Base-by-base conservation (phyloP, 2,797 vertebrate genomes). In the Cynopterus sphinx region DNA sequence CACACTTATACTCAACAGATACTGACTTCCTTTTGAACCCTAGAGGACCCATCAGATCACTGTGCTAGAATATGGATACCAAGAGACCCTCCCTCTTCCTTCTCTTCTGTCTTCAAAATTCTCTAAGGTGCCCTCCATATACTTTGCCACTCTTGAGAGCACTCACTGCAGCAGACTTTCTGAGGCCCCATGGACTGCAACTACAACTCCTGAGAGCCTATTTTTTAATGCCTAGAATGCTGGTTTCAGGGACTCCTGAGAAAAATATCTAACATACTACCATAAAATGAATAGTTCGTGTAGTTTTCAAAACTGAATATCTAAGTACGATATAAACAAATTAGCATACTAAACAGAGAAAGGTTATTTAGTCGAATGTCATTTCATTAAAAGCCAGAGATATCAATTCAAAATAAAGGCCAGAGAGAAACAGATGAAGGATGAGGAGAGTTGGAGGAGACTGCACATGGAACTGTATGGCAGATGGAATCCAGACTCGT, bases 361-460 rank as follows among this genome's bases (percentile, higher is more conserved):
- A 51, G 36, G 39, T 57, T 59, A 79, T 67, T 89, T 59, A 63
- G 46, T 88, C n/a, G 61, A 65, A 90, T 71, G 51, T 9, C 82
- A 82, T 51, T 85, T 79, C 91, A 93, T 90, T 94, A 94, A 96
- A 95, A 95, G 26, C 11, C 31, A 21, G 31, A 84, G 16, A 71
- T 3, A 68, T 4, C 19, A 65, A 84, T 68, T 92, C 39, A 49
- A 78, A 90, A 67, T 53, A 78, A 91, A 73, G 73, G 73, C 43
- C 67, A 87, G 83, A 88, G 63, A 93, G 77, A 96, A 85, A 65
- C 1, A 90, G 33, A 88, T 19, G 49, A 94, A 79, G 6, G 22
- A 55, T 67, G 8, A 87, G 36, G 71, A 43, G 2, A 22, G 36
- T 0, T 22, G 19, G 57, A 68, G 22, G 71, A 59, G 9, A 33